Base-by-base conservation (phyloP, 2,113 vertebrate genomes). In the Alethe diademata region DNA sequence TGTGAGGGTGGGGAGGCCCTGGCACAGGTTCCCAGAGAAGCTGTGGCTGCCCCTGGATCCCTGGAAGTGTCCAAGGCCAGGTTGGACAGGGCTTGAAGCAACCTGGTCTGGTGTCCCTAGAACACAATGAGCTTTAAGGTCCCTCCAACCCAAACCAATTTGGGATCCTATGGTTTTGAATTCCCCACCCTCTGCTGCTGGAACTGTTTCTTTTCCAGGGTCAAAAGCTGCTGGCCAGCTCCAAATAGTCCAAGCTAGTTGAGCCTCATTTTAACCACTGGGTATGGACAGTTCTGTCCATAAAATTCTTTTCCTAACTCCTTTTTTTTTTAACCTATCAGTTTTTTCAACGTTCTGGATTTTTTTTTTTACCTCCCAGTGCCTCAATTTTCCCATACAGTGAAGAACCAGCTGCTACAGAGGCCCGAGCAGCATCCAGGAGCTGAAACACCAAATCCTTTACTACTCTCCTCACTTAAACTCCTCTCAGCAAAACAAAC, bases 341-440 rank as follows among this genome's bases (percentile, higher is more conserved):
- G 15, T 56, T 14, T 56, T 56, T 56, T 56, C 20, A 51, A 38
- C 53, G 35, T 81, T 50, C 14, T 24, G 24, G 10, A 35, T 28
- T 20, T 36, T 23, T 64, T 36, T 28, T 64, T 74, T 29, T 6
- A 20, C 56, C n/a, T 86, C 42, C 40, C 61, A 26, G 29, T 22
- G 36, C 28, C 10, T 78, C 2, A 4, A 19, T 60, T 47, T 60
- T n/a, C 22, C 80, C 31, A 0, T 23, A 19, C 0, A 0, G 11
- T 9, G 35, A 5, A 54, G 70, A 20, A 48, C 45, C 64, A 72
- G 40, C 75, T 76, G 3, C 83, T 25, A 7, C 36, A 15, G 51
- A 15, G 60, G 50, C 91, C 53, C 1, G 0, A 20, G 38, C 47
- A 14, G n/a, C 2, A 33, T 19, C 43, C 57, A 53, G 54, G 23